Conservation (phyloP, 2,113 vertebrate genomes). For the Protomyctophum bolini region DNA sequence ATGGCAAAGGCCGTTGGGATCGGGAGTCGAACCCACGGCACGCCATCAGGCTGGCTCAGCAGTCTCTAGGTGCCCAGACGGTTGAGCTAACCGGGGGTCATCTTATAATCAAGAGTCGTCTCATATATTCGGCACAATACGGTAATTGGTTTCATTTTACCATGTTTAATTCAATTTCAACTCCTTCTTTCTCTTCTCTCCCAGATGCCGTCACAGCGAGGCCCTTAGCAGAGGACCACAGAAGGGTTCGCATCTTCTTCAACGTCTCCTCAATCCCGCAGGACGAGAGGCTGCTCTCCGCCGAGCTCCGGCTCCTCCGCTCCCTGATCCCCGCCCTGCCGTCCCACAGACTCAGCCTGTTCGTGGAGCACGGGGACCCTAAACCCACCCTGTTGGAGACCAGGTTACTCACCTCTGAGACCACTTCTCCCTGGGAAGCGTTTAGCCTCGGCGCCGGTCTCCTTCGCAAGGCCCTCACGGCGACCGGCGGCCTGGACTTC, state of each 20-base stretch:
- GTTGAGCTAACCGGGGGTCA: too few relatives aligned
- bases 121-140: too few relatives aligned
- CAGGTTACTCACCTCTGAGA: slow-evolving; percentile 55
- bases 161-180: slow-evolving; percentile 14
- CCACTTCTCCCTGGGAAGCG: slow-evolving; percentile 74
- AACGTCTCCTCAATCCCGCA: slow-evolving; percentile 82
- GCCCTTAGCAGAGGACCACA: slow-evolving; percentile 33
- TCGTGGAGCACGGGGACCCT: slow-evolving; percentile 40
- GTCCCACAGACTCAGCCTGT: slow-evolving; percentile 70
- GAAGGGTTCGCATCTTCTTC: slow-evolving; percentile 74
- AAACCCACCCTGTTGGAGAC: slow-evolving; percentile 72
- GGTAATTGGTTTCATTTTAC: too few relatives aligned
- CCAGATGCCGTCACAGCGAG: slow-evolving; percentile 37
- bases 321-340: slow-evolving; percentile 34
- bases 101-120: too few relatives aligned
- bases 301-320: slow-evolving; percentile 78
- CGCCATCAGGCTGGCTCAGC: too few relatives aligned
- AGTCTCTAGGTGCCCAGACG: too few relatives aligned
- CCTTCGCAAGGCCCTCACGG: slow-evolving; percentile 54
- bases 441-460: slow-evolving; percentile 74
- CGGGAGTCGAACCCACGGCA: too few relatives aligned
- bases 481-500: slow-evolving; percentile 67
- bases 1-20: too few relatives aligned
- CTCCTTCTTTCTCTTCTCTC: not conserved
- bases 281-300: slow-evolving; percentile 80